A percentile compares a stretch with the other conserved stretches of the same genome.
phyloP scores from a whole-genome alignment of 2,888 invertebrate species.

The Oasisia sp. region DNA sequence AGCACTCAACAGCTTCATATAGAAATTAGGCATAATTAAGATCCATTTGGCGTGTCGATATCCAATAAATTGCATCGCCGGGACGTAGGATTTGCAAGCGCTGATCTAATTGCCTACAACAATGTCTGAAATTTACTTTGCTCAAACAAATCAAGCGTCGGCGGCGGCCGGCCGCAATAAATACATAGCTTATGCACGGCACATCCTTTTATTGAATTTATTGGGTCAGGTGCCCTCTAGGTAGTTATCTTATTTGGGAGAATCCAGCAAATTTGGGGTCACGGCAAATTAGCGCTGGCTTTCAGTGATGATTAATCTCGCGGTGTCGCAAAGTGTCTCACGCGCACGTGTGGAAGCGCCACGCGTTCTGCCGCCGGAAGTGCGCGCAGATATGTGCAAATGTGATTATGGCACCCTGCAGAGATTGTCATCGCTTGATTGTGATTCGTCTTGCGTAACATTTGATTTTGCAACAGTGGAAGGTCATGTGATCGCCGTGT shows the following conservation, averaged over 20 bases:
- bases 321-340: neutral
- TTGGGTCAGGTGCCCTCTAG: neutral
- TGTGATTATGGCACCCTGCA: slow-evolving; percentile 3
- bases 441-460: slow-evolving; percentile 17
- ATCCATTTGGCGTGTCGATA: slow-evolving; percentile 6
- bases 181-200: neutral
- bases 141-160: neutral
- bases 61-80: neutral
- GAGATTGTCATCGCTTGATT: slow-evolving; percentile 17
- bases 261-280: slow-evolving; percentile 17
- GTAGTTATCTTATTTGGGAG: slow-evolving; percentile 17
- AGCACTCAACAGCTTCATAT: slow-evolving; percentile 17
- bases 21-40: slow-evolving; percentile 17
- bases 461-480: neutral
- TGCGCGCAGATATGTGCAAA: slow-evolving; percentile 10
- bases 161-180: neutral
- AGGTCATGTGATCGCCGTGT: neutral
- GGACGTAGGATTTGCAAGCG: neutral
- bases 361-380: neutral
- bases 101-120: slow-evolving; percentile 11
- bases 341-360: neutral
- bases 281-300: neutral
- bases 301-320: neutral
- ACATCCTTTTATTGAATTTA: slow-evolving; percentile 17
- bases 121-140: slow-evolving; percentile 17